phyloP scores from a whole-genome alignment of 2,797 vertebrate genomes.

The Melanotaenia trifasciata region DNA sequence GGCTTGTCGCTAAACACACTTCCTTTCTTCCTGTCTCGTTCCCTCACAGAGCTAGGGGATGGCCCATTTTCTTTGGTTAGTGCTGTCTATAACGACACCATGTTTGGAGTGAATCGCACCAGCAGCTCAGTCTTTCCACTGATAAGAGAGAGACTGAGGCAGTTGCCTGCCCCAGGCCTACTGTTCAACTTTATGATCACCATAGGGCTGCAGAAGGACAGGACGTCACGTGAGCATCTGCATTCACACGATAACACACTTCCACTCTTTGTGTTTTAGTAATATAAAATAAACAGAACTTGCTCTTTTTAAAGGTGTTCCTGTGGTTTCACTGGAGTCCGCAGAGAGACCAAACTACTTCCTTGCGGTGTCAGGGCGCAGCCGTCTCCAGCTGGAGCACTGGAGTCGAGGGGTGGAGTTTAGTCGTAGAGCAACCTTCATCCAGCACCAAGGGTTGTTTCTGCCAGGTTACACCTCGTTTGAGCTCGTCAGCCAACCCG shows the following conservation, averaged over 20 bases:
- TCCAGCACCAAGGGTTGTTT: constrained; percentile 95
- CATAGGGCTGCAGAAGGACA: constrained; percentile 91
- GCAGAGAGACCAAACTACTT: constrained; percentile 98
- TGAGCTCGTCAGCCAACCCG: constrained; percentile 91
- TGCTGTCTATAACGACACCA: constrained; percentile 86
- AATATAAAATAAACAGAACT: background rate
- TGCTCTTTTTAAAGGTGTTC: constrained; percentile 78
- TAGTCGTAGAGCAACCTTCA: constrained; percentile 88
- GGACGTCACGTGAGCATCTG: constrained; percentile 87
- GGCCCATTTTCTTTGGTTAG: constrained; percentile 93
- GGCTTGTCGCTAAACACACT: constrained; percentile 20
- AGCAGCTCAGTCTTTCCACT: constrained; percentile 91
- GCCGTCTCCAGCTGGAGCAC: constrained; percentile 84
- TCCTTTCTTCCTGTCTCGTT: constrained; percentile 30
- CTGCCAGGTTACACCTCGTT: constrained; percentile 90
- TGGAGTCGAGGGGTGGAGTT: constrained; percentile 89
- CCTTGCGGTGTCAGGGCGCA: constrained; percentile 84
- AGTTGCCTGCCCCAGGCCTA: constrained; percentile 78
- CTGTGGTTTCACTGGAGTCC: constrained; percentile 93
- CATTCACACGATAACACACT: background rate
- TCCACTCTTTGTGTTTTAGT: background rate
- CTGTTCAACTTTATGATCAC: constrained; percentile 98
- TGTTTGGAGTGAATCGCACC: constrained; percentile 91
- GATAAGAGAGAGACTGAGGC: constrained; percentile 79
- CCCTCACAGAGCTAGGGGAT: constrained; percentile 89